phyloP scores from a whole-genome alignment of 2,797 vertebrate species.

The Helostoma temminkii region DNA sequence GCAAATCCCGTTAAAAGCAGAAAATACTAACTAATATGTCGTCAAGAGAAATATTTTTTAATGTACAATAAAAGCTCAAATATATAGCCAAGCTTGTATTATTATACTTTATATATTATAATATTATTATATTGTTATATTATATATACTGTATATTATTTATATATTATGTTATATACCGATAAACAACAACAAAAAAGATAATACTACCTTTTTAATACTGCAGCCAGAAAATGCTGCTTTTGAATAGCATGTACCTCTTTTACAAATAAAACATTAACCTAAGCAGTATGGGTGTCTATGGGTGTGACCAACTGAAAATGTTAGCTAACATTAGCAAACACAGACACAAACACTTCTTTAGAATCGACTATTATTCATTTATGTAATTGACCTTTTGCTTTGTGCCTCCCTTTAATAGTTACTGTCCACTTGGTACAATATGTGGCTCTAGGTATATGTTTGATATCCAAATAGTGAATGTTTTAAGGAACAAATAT shows the following conservation, averaged over 20 bases:
- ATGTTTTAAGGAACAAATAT: no score
- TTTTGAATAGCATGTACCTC: conserved; percentile 6
- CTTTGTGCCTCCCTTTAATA: not conserved
- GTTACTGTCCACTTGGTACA: not conserved
- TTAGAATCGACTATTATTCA: no score
- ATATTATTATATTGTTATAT: no score
- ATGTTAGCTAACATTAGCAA: no score
- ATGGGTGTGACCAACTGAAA: no score
- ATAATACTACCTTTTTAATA: no score
- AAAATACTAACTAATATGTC: not conserved
- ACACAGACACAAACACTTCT: no score
- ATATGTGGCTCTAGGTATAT: no score
- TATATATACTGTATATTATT: no score
- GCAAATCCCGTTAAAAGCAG: not conserved
- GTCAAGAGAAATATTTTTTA: not conserved
- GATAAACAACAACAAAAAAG: no score
- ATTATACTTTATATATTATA: not conserved
- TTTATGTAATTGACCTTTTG: not conserved
- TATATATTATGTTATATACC: no score
- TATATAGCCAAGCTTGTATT: not conserved
- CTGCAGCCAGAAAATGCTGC: conserved; percentile 11
- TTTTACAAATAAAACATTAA: not conserved
- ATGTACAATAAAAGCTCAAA: conserved; percentile 2
- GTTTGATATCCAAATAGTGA: not conserved
- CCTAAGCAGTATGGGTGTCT: no score